phyloP scores from a whole-genome alignment of 2,113 vertebrate genomes.

The Morone chrysops region DNA sequence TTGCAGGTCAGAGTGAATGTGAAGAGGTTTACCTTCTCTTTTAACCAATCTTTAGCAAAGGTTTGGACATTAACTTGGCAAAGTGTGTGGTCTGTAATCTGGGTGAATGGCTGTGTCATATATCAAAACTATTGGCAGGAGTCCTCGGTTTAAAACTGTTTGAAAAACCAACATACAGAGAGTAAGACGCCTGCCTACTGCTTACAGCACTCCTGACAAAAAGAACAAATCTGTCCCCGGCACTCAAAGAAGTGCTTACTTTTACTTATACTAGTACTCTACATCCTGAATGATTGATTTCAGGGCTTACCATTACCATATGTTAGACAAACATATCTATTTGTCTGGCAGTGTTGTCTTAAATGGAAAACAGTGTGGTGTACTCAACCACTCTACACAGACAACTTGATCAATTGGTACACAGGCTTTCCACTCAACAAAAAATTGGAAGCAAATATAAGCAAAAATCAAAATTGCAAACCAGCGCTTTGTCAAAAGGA shows the following conservation, averaged over 20 bases:
- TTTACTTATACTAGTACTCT: conserved; percentile 30
- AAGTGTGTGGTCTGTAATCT: conserved; percentile 45
- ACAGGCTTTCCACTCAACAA: conserved; percentile 7
- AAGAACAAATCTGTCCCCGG: conserved; percentile 27
- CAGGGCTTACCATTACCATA: conserved; percentile 25
- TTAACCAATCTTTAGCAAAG: conserved; percentile 50
- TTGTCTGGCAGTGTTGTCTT: conserved; percentile 26
- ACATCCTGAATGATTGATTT: conserved; percentile 43
- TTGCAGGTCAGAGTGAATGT: conserved; percentile 51
- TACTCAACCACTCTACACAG: conserved; percentile 30
- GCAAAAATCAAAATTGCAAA: conserved; percentile 36
- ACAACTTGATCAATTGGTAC: conserved; percentile 27
- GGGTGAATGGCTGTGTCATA: conserved; percentile 47
- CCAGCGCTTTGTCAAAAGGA: conserved; percentile 42
- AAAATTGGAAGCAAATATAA: conserved; percentile 26
- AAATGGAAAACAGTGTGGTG: not conserved
- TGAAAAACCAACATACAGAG: conserved; percentile 49
- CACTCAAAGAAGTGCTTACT: conserved; percentile 6
- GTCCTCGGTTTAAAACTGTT: conserved; percentile 44
- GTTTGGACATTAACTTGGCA: conserved; percentile 62
- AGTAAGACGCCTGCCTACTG: conserved; percentile 26
- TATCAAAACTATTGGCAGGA: conserved; percentile 56
- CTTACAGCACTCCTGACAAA: conserved; percentile 28
- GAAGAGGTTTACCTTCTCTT: conserved; percentile 60
- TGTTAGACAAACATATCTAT: conserved; percentile 20